Conservation (phyloP, 2,888 invertebrate species). For the Globia sparganii region DNA sequence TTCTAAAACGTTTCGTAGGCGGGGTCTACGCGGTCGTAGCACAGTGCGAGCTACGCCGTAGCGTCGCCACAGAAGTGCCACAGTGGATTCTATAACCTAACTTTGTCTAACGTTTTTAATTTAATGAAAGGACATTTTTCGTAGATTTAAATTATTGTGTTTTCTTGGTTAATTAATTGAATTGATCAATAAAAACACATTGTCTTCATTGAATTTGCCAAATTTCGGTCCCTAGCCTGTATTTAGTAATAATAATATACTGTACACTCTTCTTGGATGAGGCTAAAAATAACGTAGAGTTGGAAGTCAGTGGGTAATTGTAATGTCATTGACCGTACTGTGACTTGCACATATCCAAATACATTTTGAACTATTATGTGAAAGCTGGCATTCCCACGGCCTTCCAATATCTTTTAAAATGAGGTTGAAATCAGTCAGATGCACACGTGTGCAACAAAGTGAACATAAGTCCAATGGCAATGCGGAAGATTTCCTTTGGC, state of each 20-base stretch:
- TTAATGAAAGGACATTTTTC: background rate
- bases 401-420: slow-evolving; percentile 19
- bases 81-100: background rate
- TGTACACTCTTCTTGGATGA: background rate
- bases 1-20: slow-evolving; percentile 18
- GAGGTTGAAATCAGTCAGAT: slow-evolving; percentile 22
- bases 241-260: background rate
- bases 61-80: slow-evolving; percentile 10
- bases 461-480: slow-evolving; percentile 32
- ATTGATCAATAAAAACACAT: too few relatives aligned
- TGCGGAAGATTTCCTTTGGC: slow-evolving; percentile 14
- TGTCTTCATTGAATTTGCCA: background rate
- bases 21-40: slow-evolving; percentile 43
- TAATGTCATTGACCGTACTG: background rate
- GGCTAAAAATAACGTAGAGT: slow-evolving; percentile 4
- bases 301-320: slow-evolving; percentile 3
- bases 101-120: background rate
- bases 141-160: too few relatives aligned
- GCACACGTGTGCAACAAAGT: slow-evolving; percentile 37
- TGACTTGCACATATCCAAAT: background rate
- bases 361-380: slow-evolving; percentile 18
- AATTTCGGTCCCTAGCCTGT: background rate
- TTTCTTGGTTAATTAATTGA: background rate
- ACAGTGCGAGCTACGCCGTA: slow-evolving; percentile 47
- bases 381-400: slow-evolving; percentile 8